Percentiles rank a stretch among this genome's conserved stretches.
phyloP scores from a whole-genome alignment of 2,888 invertebrate species.

The Drosophila anceps region DNA sequence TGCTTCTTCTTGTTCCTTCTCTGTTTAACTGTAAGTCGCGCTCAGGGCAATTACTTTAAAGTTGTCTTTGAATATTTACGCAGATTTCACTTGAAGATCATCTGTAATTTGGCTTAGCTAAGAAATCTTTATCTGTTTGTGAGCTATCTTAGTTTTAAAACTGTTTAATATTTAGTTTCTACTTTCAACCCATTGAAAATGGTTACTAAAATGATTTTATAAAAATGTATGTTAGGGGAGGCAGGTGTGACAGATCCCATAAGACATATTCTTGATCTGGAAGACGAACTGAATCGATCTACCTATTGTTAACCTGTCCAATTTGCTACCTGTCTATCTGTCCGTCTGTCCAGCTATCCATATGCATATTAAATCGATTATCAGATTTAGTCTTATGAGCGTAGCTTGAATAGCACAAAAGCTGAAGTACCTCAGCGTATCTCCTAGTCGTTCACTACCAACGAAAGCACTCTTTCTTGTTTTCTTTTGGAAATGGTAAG shows the following conservation, averaged over 20 bases:
- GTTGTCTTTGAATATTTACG: not conserved
- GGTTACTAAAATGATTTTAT: no score
- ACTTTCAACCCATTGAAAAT: no score
- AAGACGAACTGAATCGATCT: no score
- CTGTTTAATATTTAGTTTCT: no score
- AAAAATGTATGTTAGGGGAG: no score
- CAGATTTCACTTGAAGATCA: not conserved
- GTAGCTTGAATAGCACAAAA: not conserved
- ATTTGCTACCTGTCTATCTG: no score
- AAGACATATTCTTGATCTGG: no score
- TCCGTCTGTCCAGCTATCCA: no score
- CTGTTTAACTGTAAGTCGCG: conserved; percentile 1
- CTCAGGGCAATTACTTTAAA: conserved; percentile 1
- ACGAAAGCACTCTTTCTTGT: not conserved
- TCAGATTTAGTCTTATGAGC: not conserved
- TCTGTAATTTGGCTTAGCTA: not conserved
- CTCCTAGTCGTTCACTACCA: not conserved
- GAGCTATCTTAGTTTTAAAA: not conserved
- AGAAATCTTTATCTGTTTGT: not conserved
- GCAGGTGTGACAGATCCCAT: not conserved
- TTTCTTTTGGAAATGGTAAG: not conserved
- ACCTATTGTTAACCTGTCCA: no score
- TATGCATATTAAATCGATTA: no score
- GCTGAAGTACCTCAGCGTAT: not conserved
- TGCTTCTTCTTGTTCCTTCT: not conserved